These are phyloP conservation scores for Tamias sibiricus DNA, from an alignment of 2,113 vertebrate species.

Conservation along the genomic window DNA sequence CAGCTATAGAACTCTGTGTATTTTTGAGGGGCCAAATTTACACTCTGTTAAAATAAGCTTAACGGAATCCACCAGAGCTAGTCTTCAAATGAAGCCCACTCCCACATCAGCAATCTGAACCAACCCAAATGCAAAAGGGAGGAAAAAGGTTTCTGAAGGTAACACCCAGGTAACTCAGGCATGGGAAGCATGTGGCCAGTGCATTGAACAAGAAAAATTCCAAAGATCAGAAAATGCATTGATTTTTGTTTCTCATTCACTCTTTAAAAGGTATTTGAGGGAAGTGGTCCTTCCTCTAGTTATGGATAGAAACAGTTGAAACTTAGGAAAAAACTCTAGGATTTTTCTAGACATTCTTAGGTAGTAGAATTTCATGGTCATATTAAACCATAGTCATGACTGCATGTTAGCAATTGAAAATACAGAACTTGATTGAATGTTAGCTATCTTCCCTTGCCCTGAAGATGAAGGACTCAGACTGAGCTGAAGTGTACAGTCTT, in stretches of 20 bases:
- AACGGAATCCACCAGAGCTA: background rate
- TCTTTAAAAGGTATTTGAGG: background rate
- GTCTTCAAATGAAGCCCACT: conserved; percentile 20
- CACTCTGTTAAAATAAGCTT: conserved; percentile 18
- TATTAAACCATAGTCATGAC: background rate
- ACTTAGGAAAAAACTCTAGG: background rate
- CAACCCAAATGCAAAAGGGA: background rate
- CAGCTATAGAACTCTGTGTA: background rate
- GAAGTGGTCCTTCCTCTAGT: background rate
- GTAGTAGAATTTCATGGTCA: background rate
- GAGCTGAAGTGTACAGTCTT: background rate
- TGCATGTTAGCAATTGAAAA: background rate
- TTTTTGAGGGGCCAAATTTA: conserved; percentile 13
- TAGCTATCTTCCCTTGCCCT: background rate
- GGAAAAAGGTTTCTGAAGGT: background rate
- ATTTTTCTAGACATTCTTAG: background rate
- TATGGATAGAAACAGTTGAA: background rate
- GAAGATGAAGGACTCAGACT: accelerated
- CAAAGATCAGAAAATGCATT: conserved; percentile 29
- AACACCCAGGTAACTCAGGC: background rate
- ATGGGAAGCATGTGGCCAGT: background rate
- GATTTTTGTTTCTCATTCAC: background rate
- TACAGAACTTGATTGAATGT: background rate
- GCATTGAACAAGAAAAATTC: background rate
- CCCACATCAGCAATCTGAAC: background rate